These are phyloP conservation scores for Hemiscyllium ocellatum DNA, from an alignment of 2,113 vertebrate species.

Conservation along the genomic window DNA sequence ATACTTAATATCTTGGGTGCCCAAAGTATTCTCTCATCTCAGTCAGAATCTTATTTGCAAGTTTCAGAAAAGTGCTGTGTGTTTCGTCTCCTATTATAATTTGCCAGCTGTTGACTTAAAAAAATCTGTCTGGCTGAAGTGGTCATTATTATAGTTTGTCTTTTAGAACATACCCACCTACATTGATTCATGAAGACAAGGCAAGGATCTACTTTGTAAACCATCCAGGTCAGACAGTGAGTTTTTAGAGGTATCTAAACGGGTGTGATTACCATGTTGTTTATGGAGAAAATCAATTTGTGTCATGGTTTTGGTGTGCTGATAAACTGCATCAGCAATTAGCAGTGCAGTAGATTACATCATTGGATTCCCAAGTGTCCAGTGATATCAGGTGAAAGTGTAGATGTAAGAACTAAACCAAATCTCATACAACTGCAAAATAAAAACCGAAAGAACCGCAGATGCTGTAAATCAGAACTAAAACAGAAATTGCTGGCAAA, in stretches of 20 bases:
- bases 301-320: background rate
- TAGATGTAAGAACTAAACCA: background rate
- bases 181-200: background rate
- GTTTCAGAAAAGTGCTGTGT: background rate
- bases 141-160: background rate
- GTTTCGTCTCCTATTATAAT: background rate
- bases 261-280: background rate
- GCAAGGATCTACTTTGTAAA: background rate
- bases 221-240: background rate
- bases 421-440: too few relatives aligned
- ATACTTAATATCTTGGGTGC: background rate
- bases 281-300: background rate
- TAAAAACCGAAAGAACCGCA: too few relatives aligned
- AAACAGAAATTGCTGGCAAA: too few relatives aligned
- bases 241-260: background rate
- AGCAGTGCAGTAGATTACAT: background rate
- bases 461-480: too few relatives aligned
- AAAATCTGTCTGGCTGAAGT: background rate
- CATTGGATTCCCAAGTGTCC: background rate
- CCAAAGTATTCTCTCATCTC: background rate
- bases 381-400: background rate
- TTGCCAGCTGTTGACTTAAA: background rate
- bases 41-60: background rate
- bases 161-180: background rate
- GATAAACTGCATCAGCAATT: background rate